Evolutionary conservation across 2,888 invertebrate genomes (phyloP), one percentile per base, ranked within the genome.

Genomic region (Lycaena phlaeas): DNA sequence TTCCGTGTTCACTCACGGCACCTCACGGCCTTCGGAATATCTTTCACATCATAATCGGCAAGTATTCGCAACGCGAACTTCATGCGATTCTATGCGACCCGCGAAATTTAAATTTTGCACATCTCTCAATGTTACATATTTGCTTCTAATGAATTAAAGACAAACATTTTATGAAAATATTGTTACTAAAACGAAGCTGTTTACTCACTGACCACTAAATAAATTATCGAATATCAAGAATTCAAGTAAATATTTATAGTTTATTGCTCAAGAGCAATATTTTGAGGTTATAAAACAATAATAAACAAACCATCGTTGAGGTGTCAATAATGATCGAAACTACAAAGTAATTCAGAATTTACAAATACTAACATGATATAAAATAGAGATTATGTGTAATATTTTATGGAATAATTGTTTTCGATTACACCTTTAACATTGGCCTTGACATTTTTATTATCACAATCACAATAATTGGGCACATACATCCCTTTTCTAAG

Each of bases 11-110:
- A 78, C 87, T 87, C 57, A 58, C 58, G 57, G 57, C 58, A 58
- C 58, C 58, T 59, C 87, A 86, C 88, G 88, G 86, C 87, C 86
- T 87, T 86, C 86, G 86, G 85, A 85, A 87, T 87, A 86, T 87
- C 87, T 86, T 87, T 79, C 86, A 86, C 87, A 86, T 87, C 87
- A 75, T 76, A 87, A 86, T 86, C 82, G 82, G 84, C 78, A 77
- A 85, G 81, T 73, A 84, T 85, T 85, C 82, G 85, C 85, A 82
- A 84, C 82, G 84, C 84, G 82, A 84, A 84, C 85, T 84, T 82
- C 85, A 82, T 71, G 72, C 76, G 73, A 67, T 74, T 76, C 70
- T 63, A 64, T 59, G 50, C 63, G 55, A 59, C 71, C 82, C 86
- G 85, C 69, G 56, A 77, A 78, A 68, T 82, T 84, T 61, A 68